Evolutionary conservation across 2,797 vertebrate species (phyloP), one percentile per base, ranked within the genome.

Genomic region (Peromyscus nudipes): DNA sequence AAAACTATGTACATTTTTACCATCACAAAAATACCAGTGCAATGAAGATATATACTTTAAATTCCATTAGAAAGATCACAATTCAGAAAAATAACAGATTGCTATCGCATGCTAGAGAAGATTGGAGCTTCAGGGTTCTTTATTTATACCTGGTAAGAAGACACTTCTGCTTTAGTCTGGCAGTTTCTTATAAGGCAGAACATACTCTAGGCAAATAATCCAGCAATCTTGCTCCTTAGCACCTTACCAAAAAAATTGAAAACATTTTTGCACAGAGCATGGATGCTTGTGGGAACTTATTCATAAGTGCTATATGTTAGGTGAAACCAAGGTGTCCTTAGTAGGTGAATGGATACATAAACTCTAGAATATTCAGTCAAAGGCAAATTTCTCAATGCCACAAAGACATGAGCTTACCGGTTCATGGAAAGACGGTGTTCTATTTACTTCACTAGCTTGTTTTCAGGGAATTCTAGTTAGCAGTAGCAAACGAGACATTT

Each of bases 101-200:
- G n/a, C n/a, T 5, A 37, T 13, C 16, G 49, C 46, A 49, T 77
- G 31, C 25, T 77, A 37, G 60, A 83, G 49, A 76, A 29, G 1
- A 34, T 69, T 4, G 34, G 2, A 46, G n/a, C 2, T 17, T 16
- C 8, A 37, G 16, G 11, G 2, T 6, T 43, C 2, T 6, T 49
- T 65, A 46, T 6, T 49, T 65, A 65, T 31, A 21, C 23, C 19
- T 85, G 17, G 29, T 23, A 49, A 64, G 10, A 34, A 23, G 11
- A 14, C 27, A 49, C 40, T 49, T 23, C 9, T 46, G 31, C 29
- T 12, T 46, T 65, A 12, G 27, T 31, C 8, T 21, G 29, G 29
- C 17, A 46, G 3, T 67, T 85, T 85, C 29, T 49, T 23, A 23
- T 84, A 84, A 46, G 19, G 21, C 29, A 65, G 37, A 64, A 84